These are phyloP conservation scores for Alviniconcha strummeri DNA, from an alignment of 2,888 invertebrate species.

Conservation along the genomic window DNA sequence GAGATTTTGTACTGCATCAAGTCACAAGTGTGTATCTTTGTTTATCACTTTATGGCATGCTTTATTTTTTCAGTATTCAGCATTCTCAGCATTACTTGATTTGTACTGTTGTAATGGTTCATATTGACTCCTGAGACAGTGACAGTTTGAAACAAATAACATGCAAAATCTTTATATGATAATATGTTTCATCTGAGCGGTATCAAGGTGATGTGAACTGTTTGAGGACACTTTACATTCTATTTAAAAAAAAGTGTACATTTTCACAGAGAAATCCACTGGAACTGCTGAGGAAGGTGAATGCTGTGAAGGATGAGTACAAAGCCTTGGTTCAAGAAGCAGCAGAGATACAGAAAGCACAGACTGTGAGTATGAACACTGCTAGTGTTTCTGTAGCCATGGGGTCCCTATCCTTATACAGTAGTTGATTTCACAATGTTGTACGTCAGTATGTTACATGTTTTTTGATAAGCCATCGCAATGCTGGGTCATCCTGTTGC, in stretches of 20 bases:
- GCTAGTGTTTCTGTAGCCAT: background rate
- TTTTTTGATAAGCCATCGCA: background rate
- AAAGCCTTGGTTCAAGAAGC: constrained; percentile 56
- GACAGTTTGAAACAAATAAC: too few relatives aligned
- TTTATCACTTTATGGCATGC: too few relatives aligned
- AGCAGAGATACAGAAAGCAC: constrained; percentile 58
- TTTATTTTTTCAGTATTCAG: too few relatives aligned
- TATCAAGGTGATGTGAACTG: too few relatives aligned
- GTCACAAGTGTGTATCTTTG: too few relatives aligned
- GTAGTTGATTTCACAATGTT: background rate
- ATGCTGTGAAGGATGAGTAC: constrained; percentile 63
- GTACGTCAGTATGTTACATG: too few relatives aligned
- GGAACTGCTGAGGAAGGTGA: constrained; percentile 55
- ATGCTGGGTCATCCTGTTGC: background rate
- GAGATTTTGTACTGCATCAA: too few relatives aligned
- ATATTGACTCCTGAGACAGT: too few relatives aligned
- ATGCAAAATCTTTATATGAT: too few relatives aligned
- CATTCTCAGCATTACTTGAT: background rate
- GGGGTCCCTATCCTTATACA: background rate
- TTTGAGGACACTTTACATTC: too few relatives aligned
- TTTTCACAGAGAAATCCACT: constrained; percentile 57
- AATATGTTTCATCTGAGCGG: too few relatives aligned
- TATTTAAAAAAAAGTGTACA: background rate
- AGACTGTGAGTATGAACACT: constrained; percentile 49
- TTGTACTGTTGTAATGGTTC: background rate